These are phyloP conservation scores for Synaphobranchus kaupii DNA, from an alignment of 2,797 vertebrate species.

Conservation along the genomic window DNA sequence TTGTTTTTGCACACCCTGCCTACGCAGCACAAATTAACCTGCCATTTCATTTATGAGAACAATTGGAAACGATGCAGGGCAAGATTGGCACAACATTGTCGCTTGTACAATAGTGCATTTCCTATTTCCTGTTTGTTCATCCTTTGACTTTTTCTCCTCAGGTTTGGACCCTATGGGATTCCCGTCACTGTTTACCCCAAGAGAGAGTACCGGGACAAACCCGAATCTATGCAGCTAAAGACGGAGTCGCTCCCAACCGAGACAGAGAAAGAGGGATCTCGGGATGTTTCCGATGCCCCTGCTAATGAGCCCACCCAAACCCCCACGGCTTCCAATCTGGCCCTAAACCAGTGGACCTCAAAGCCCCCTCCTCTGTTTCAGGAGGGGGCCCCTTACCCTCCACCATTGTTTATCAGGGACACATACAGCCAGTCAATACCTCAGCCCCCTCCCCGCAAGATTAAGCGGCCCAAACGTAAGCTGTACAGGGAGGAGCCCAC, in stretches of 20 bases:
- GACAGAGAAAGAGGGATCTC: conserved; percentile 60
- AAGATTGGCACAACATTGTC: not conserved
- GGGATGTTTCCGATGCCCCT: conserved; percentile 17
- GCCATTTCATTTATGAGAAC: conserved; percentile 1
- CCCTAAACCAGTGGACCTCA: conserved; percentile 76
- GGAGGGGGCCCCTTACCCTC: conserved; percentile 93
- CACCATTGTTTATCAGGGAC: conserved; percentile 98
- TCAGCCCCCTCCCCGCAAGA: conserved; percentile 94
- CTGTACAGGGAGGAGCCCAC: conserved; percentile 96
- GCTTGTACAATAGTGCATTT: not conserved
- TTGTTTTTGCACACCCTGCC: not conserved
- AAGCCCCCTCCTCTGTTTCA: conserved; percentile 96
- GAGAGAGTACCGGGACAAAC: conserved; percentile 85
- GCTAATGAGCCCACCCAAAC: conserved; percentile 35
- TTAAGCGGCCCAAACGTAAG: conserved; percentile 92
- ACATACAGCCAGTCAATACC: conserved; percentile 98
- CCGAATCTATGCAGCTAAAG: conserved; percentile 82
- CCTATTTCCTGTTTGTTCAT: not conserved
- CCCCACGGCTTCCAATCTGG: conserved; percentile 28
- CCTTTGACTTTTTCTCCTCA: conserved; percentile 49
- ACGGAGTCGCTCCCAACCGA: conserved; percentile 79
- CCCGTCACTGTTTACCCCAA: conserved; percentile 88
- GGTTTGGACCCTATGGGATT: conserved; percentile 90
- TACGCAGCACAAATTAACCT: not conserved
- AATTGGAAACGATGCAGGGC: not conserved